Conservation (phyloP, 2,113 vertebrate genomes). For the Triplophysa rosa region DNA sequence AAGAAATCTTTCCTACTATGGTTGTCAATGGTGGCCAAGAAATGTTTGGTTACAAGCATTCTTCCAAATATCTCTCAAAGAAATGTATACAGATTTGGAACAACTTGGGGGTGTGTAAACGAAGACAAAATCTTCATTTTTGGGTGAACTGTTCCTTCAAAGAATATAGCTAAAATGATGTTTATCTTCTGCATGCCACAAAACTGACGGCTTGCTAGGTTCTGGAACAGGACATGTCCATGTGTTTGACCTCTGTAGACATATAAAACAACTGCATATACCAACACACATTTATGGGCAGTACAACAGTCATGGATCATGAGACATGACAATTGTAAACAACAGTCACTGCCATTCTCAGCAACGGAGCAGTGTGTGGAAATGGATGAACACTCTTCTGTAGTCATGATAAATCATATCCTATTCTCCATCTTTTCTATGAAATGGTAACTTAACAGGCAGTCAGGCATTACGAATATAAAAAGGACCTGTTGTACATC, state of each 20-base stretch:
- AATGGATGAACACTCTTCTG: constrained; percentile 23
- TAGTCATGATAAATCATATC: constrained; percentile 35
- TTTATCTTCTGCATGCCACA: too few relatives aligned
- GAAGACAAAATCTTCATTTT: too few relatives aligned
- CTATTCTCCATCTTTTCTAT: constrained; percentile 29
- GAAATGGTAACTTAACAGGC: constrained; percentile 19
- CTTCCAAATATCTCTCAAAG: too few relatives aligned
- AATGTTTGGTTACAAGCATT: too few relatives aligned
- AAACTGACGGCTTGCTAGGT: too few relatives aligned
- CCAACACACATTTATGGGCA: neutral
- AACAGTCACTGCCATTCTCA: constrained; percentile 7
- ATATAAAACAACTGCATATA: neutral
- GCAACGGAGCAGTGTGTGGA: neutral
- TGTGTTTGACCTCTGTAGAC: neutral
- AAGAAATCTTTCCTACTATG: too few relatives aligned
- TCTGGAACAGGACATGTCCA: too few relatives aligned
- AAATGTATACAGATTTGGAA: too few relatives aligned
- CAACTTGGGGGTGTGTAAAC: too few relatives aligned
- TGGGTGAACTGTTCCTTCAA: too few relatives aligned
- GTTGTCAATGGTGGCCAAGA: too few relatives aligned
- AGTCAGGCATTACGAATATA: constrained; percentile 46
- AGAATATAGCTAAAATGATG: too few relatives aligned
- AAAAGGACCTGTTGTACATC: constrained; percentile 41
- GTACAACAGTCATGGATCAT: neutral
- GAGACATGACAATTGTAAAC: neutral